These are phyloP conservation scores for Glaucidium brasilianum DNA, from an alignment of 2,113 vertebrate genomes.

Conservation along the genomic window DNA sequence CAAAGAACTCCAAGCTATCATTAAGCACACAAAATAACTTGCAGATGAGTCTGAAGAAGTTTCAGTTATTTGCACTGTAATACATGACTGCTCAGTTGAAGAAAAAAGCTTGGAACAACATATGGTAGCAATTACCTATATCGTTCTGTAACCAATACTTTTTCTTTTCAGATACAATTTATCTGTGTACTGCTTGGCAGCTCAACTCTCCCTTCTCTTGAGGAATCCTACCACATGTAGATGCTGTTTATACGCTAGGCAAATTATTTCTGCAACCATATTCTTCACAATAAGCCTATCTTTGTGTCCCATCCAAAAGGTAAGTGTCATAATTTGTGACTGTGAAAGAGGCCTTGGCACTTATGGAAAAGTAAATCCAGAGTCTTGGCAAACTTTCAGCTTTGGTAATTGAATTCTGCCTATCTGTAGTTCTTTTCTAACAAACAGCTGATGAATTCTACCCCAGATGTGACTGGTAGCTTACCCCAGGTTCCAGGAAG, in stretches of 20 bases:
- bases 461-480: background rate
- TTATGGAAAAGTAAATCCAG: background rate
- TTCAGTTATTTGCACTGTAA: background rate
- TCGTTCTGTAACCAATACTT: background rate
- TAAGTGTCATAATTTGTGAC: background rate
- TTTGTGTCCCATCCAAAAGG: background rate
- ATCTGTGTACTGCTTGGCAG: constrained; percentile 1
- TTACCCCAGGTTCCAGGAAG: background rate
- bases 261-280: background rate
- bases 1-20: background rate
- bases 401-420: background rate
- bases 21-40: background rate
- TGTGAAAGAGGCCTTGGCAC: background rate
- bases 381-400: background rate
- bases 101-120: background rate
- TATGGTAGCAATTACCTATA: background rate
- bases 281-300: background rate
- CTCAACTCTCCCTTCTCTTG: background rate
- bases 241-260: background rate
- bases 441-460: background rate
- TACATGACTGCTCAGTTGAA: background rate
- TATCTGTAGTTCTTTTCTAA: background rate
- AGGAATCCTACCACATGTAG: background rate
- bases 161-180: background rate
- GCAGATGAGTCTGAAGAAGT: background rate